phyloP scores from a whole-genome alignment of 2,888 invertebrate genomes.

The Arenicola marina region DNA sequence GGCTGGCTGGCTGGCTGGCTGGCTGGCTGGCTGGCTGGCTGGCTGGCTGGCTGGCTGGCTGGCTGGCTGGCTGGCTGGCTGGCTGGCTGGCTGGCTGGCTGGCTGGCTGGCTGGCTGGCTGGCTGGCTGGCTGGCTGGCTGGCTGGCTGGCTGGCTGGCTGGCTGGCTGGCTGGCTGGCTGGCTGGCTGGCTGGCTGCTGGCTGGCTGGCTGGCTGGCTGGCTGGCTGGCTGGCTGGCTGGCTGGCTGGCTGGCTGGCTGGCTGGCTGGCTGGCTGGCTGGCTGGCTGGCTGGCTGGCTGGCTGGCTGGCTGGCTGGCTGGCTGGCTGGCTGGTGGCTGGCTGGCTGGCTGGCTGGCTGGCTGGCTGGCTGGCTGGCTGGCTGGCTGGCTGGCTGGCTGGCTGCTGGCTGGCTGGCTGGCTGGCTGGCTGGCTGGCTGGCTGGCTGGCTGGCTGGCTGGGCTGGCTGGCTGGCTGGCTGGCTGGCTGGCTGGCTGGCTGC shows the following conservation, averaged over 20 bases:
- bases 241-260: conserved; percentile 1
- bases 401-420: no score
- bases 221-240: conserved; percentile 1
- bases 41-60: conserved; percentile 1
- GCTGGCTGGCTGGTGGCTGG: no score
- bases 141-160: conserved; percentile 1
- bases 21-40: conserved; percentile 1
- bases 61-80: conserved; percentile 1
- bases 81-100: conserved; percentile 1
- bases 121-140: conserved; percentile 1
- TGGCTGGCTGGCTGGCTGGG: conserved; percentile 1
- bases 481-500: no score
- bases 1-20: conserved; percentile 1
- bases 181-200: no score
- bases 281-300: conserved; percentile 1
- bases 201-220: conserved; percentile 1
- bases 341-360: conserved; percentile 1
- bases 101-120: conserved; percentile 1
- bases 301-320: conserved; percentile 1
- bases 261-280: conserved; percentile 1
- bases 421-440: conserved; percentile 1
- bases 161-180: conserved; percentile 1
- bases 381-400: no score
- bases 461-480: no score
- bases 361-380: conserved; percentile 1